A percentile compares a stretch with the other conserved stretches of the same genome.
Conservation (phyloP, 2,113 vertebrate genomes). For the Gila orcuttii region DNA sequence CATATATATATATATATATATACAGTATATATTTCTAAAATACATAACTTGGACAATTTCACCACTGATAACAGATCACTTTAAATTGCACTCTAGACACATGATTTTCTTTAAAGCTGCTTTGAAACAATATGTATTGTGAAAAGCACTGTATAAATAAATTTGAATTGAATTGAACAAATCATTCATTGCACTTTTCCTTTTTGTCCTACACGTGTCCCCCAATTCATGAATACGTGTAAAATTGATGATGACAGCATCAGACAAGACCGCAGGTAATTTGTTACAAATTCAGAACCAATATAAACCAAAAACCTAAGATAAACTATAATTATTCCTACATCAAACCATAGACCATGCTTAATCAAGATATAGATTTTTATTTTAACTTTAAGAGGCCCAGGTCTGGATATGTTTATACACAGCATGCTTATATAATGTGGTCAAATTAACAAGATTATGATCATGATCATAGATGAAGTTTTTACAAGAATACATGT, state of each 20-base stretch:
- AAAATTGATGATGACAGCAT: constrained; percentile 24
- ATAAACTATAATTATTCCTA: constrained; percentile 25
- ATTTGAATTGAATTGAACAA: background rate
- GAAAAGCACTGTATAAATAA: no score
- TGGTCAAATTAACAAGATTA: background rate
- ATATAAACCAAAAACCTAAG: constrained; percentile 11
- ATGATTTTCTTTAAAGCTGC: no score
- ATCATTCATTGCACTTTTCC: background rate
- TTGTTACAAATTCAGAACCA: constrained; percentile 21
- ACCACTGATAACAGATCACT: no score
- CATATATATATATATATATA: no score
- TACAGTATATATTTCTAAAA: no score
- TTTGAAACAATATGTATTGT: no score
- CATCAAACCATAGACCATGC: background rate
- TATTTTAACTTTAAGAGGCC: constrained; percentile 20
- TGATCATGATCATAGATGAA: background rate
- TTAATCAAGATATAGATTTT: constrained; percentile 23
- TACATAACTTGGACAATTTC: no score
- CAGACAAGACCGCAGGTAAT: constrained; percentile 5
- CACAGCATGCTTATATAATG: background rate
- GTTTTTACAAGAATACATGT: background rate
- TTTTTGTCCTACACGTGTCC: background rate
- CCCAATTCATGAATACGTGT: background rate
- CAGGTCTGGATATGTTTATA: background rate
- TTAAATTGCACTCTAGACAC: no score